Percentiles rank a stretch among this genome's conserved stretches.
Conservation (phyloP, 2,113 vertebrate species). For the Ageneiosus marmoratus region DNA sequence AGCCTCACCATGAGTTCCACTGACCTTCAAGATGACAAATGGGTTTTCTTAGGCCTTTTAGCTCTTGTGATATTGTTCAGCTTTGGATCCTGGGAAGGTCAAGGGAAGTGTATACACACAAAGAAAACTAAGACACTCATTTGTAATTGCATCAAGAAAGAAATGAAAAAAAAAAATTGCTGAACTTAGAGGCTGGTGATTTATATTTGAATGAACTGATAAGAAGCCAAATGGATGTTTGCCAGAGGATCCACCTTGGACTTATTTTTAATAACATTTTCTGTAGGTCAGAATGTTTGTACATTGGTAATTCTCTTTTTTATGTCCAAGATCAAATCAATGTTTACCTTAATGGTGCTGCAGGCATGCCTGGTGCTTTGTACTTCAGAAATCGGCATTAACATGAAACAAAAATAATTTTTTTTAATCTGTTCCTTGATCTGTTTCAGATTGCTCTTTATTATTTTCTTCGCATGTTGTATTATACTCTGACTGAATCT, state of each 20-base stretch:
- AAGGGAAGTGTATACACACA: background rate
- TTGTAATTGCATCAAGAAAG: conserved; percentile 1
- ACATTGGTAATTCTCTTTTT: background rate
- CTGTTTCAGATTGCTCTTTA: background rate
- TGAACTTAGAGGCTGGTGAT: background rate
- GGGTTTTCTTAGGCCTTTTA: background rate
- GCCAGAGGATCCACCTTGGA: background rate
- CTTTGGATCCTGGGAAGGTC: background rate
- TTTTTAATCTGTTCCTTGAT: too few species aligned
- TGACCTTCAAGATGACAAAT: background rate
- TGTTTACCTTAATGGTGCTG: background rate
- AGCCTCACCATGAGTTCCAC: background rate
- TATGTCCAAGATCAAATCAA: conserved; percentile 8
- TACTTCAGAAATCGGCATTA: background rate
- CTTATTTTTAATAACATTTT: background rate
- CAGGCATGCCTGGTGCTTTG: background rate
- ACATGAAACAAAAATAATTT: background rate
- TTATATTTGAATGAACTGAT: background rate
- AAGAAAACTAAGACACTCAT: background rate
- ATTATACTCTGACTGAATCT: too few species aligned
- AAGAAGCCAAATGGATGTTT: conserved; percentile 4
- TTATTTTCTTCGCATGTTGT: background rate
- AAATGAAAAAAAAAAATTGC: background rate
- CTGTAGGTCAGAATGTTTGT: background rate
- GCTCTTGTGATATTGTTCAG: conserved; percentile 39